Evolutionary conservation across 1,140 invertebrate species (phyloP), one percentile per base, ranked within the genome.

Genomic region (Steinernema khuongi): DNA sequence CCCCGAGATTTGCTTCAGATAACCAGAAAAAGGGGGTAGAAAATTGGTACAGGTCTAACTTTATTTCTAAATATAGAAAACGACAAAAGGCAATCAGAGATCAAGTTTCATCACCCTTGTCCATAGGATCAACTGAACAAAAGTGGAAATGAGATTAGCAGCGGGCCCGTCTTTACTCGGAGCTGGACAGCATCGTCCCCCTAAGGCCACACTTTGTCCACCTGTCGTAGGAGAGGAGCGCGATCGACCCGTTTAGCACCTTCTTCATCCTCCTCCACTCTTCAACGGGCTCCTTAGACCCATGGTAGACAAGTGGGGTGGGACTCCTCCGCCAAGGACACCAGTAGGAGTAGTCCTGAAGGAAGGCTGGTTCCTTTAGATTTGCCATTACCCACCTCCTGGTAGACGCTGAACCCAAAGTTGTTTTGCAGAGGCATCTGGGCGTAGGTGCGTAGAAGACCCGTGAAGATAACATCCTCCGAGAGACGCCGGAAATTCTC

Each of bases 401-500:
- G 50, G 22, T 60, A 60, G 26, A 60, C 50, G 50, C 50, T 60
- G 50, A 60, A 60, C 26, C 50, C 50, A 22, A 60, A 4, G 19
- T 60, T 60, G 50, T 60, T 60, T 2, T 60, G 50, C 11, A 60
- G 19, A 22, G 50, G 50, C 14, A 60, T 22, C 4, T 60, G 14
- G 11, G 26, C 19, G 50, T n/a, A 22, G 14, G 50, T 60, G 14
- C 50, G 11, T 4, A 60, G 50, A 22, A 60, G 50, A 17, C 50
- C 50, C 50, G 50, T 60, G 50, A 60, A 60, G 50, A 60, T 60
- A 14, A 22, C 22, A 22, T 60, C 50, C 22, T 60, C 50, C 4
- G 50, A 60, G 26, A 60, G 50, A 26, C 50, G 50, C 14, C 50
- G 50, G 50, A 60, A 60, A 22, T 60, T 60, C 50, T 60, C 50